Evolutionary conservation across 2,888 invertebrate species (phyloP).

Genomic region (Chironomus riparius): DNA sequence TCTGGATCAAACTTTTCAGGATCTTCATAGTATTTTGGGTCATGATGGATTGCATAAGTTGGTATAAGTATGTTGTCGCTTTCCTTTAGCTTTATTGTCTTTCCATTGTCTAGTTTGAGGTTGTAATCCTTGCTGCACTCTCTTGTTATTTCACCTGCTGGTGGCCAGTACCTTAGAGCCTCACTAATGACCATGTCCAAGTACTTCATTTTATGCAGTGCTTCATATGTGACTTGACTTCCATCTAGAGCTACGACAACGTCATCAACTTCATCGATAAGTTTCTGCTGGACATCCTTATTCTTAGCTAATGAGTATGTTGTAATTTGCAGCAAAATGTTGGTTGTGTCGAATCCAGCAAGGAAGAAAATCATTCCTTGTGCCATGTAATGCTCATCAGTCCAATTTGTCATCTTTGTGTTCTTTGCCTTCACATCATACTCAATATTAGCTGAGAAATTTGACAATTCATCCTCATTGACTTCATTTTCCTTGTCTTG

Average conservation of each 20-base stretch:
- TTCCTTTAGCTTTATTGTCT: neutral
- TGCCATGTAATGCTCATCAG: neutral
- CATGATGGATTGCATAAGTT: neutral
- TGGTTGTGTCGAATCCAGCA: neutral
- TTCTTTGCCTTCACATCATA: neutral
- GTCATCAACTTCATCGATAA: constrained; percentile 3
- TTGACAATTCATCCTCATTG: neutral
- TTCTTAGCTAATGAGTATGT: neutral
- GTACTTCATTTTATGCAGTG: constrained; percentile 4
- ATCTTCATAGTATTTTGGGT: neutral
- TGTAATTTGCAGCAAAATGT: neutral
- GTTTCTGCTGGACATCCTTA: neutral
- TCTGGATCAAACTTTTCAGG: constrained; percentile 11
- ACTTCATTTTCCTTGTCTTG: constrained; percentile 8
- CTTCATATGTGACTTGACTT: neutral
- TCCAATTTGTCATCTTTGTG: constrained; percentile 4
- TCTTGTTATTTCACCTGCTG: neutral
- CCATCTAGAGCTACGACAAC: neutral
- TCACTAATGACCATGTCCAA: constrained; percentile 14
- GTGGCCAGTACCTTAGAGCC: neutral
- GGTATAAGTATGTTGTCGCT: neutral
- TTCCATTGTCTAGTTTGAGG: neutral
- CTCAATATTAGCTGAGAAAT: constrained; percentile 11
- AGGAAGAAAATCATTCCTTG: constrained; percentile 45
- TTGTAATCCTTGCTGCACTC: constrained; percentile 3